Base-by-base conservation (phyloP, 2,888 invertebrate species). In the Xestia rhomboidea region DNA sequence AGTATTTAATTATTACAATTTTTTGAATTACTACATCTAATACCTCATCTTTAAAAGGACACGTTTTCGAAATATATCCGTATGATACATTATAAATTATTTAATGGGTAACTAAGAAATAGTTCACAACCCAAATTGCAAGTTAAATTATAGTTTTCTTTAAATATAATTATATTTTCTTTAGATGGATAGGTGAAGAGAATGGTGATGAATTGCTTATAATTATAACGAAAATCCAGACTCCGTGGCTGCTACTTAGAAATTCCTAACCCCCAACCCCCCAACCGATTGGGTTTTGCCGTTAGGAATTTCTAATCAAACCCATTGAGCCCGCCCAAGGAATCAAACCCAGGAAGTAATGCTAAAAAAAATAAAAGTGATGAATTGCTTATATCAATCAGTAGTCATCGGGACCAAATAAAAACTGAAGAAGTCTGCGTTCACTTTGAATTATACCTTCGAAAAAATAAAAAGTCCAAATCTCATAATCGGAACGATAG, bases 401-500 rank as follows among this genome's bases (percentile, higher is more conserved):
- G 60, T 4, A 4, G 2, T 30, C 21, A 60, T 60, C 8, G 2
- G 0, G 10, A 30, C 2, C 21, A 30, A 41, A 30, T 10, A 30
- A 10, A 60, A 27, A 6, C 24, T 10, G 0, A 68, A 44, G n/a
- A n/a, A 71, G 24, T 11, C 30, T 41, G 46, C 34, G 13, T 4
- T 38, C 5, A n/a, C n/a, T 68, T 21, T 34, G 69, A 73, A 57
- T 57, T n/a, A 74, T 38, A 49, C n/a, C n/a, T n/a, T n/a, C 24
- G 1, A 24, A 51, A 51, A 64, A 80, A 54, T 57, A 57, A 77
- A 79, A 81, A 44, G 13, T 49, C 18, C 3, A 44, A 27, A 72
- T 51, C 21, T 81, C 66, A 78, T 73, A 86, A 81, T 82, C 76
- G 21, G 60, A 81, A 79, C 71, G 82, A 89, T 84, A 85, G 86